Base-by-base conservation (phyloP, 2,113 vertebrate species). In the Sphaerodactylus townsendi region DNA sequence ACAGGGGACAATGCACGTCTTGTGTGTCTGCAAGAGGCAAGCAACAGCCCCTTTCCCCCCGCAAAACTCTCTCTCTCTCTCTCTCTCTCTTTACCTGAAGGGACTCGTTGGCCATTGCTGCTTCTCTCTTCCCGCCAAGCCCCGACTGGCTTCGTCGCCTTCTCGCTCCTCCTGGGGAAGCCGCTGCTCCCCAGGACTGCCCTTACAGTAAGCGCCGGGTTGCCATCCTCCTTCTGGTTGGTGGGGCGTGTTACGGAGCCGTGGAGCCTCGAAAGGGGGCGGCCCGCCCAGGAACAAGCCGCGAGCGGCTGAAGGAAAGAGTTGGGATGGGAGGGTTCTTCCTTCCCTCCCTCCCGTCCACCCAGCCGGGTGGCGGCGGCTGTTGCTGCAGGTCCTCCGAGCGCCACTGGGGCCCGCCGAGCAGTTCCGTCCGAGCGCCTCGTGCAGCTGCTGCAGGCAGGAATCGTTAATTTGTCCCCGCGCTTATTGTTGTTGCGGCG, bases 21-120 rank as follows among this genome's bases (percentile, higher is more conserved):
- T 14, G 64, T 15, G 6, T 50, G 35, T 1, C 1, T 53, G n/a
- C 4, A 17, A 2, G n/a, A 3, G 48, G 6, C 33, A 4, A n/a
- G 3, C 30, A 50, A 23, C 28, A 44, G 28, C 33, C 17, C 15
- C 68, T 15, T 21, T 39, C 30, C 39, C 50, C 48, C 13, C 11
- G 4, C 8, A 48, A 10, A 48, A 48, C 48, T 48, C 48, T 13
- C 9, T 9, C 10, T 13, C 44, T 46, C n/a, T n/a, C n/a, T 46
- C 44, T 46, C 10, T 50, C 10, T 9, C 2, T 50, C 14, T 37
- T 69, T 71, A 84, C 83, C 83, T 84, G 83, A 28, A 84, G 83
- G 30, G 83, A 78, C 30, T 84, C 83, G 75, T 78, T 84, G 9
- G 83, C 83, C 83, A 84, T 84, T 50, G 35, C 73, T 76, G 46